Percentiles rank a stretch among this genome's conserved stretches.
Evolutionary conservation across 2,797 vertebrate species (phyloP).

Genomic region (Danio aesculapii): DNA sequence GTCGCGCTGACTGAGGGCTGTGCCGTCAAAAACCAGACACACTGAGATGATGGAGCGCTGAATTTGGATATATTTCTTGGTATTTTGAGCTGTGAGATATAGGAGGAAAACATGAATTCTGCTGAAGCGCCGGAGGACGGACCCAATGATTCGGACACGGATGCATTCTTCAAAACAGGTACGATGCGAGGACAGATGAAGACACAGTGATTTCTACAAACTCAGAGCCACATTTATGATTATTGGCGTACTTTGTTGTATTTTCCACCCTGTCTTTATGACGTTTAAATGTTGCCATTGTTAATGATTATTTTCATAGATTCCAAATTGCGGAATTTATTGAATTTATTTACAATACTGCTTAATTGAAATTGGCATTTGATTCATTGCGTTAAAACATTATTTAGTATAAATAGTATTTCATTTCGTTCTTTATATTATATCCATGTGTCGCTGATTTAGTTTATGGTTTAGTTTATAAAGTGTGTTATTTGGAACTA

Average conservation of each 20-base stretch:
- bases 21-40: conserved; percentile 55
- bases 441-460: background rate
- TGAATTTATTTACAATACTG: background rate
- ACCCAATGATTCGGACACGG: conserved; percentile 86
- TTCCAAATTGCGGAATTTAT: background rate
- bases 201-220: background rate
- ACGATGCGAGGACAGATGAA: conserved; percentile 55
- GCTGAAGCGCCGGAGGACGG: conserved; percentile 85
- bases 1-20: conserved; percentile 42
- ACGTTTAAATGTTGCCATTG: background rate
- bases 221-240: background rate
- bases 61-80: conserved; percentile 65
- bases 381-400: too few relatives aligned
- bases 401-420: background rate
- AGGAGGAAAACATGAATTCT: conserved; percentile 77
- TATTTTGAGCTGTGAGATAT: conserved; percentile 49
- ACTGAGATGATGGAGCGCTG: conserved; percentile 61
- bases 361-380: background rate
- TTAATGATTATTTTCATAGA: background rate
- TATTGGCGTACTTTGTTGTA: background rate
- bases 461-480: background rate
- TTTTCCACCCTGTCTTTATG: background rate
- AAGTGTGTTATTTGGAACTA: background rate
- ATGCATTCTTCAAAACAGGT: conserved; percentile 90
- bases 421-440: background rate